Conservation (phyloP, 1,140 invertebrate genomes). For the Panulirus ornatus region DNA sequence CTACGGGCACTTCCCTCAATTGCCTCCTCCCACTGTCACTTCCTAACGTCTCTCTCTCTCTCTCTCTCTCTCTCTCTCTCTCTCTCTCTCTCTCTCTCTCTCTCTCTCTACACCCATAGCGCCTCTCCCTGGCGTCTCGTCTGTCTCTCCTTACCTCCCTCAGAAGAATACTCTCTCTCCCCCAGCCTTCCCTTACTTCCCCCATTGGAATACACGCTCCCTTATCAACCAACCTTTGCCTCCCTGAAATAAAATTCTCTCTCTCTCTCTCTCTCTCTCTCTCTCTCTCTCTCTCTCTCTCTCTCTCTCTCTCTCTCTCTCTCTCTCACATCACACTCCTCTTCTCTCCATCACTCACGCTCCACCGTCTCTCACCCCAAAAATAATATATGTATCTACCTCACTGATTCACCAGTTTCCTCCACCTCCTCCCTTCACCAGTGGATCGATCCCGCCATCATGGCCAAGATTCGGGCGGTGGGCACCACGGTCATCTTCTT, state of each 20-base stretch:
- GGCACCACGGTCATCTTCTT: conserved; percentile 75
- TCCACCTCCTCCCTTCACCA: conserved; percentile 30
- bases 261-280: conserved; percentile 16
- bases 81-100: neutral
- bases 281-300: neutral
- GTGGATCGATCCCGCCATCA: conserved; percentile 73
- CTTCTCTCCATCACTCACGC: neutral
- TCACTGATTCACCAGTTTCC: neutral
- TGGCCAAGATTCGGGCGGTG: conserved; percentile 71
- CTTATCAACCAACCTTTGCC: neutral
- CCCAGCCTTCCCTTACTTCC: neutral
- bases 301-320: neutral
- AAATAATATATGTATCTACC: too few species aligned
- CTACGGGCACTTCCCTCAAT: neutral
- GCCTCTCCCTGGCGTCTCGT: neutral
- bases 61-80: neutral
- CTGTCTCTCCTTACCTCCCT: too few species aligned
- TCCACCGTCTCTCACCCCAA: neutral
- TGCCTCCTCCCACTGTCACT: neutral
- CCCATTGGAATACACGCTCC: neutral
- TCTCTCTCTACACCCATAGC: neutral
- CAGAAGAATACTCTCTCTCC: neutral
- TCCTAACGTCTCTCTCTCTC: neutral
- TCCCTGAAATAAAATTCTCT: too few species aligned
- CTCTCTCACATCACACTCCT: too few species aligned